Evolutionary conservation across 2,113 vertebrate species (phyloP).

Genomic region (Nothobranchius kuhntae): DNA sequence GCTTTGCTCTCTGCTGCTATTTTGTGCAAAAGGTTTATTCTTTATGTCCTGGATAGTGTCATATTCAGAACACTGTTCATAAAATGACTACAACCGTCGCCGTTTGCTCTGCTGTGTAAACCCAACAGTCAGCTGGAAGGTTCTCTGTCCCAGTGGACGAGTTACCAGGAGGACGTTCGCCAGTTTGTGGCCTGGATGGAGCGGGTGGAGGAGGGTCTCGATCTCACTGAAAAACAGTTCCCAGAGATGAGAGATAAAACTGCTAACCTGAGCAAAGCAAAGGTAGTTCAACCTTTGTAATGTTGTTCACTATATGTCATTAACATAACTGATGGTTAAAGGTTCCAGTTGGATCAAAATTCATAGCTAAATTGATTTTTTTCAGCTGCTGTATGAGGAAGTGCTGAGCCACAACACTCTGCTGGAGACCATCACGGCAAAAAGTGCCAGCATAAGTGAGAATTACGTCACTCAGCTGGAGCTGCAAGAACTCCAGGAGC

Average conservation of each 20-base stretch:
- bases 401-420: conserved; percentile 86
- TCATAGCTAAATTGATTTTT: not conserved
- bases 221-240: conserved; percentile 80
- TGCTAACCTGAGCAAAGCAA: conserved; percentile 86
- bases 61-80: not conserved
- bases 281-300: conserved; percentile 74
- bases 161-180: conserved; percentile 92
- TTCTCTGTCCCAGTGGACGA: conserved; percentile 95
- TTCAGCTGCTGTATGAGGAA: conserved; percentile 91
- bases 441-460: conserved; percentile 88
- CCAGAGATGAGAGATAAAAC: conserved; percentile 92
- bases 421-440: conserved; percentile 88
- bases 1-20: conserved; percentile 88
- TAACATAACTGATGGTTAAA: not conserved
- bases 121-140: conserved; percentile 90
- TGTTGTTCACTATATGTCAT: not conserved
- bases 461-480: conserved; percentile 91
- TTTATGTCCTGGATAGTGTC: not conserved
- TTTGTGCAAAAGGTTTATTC: conserved; percentile 90
- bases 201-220: conserved; percentile 84
- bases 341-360: not conserved
- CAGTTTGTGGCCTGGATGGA: conserved; percentile 95
- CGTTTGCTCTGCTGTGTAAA: conserved; percentile 23
- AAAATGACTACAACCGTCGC: not conserved
- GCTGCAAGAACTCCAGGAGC: conserved; percentile 93